Base-by-base conservation (phyloP, 1,140 invertebrate genomes). In the Andricus grossulariae region DNA sequence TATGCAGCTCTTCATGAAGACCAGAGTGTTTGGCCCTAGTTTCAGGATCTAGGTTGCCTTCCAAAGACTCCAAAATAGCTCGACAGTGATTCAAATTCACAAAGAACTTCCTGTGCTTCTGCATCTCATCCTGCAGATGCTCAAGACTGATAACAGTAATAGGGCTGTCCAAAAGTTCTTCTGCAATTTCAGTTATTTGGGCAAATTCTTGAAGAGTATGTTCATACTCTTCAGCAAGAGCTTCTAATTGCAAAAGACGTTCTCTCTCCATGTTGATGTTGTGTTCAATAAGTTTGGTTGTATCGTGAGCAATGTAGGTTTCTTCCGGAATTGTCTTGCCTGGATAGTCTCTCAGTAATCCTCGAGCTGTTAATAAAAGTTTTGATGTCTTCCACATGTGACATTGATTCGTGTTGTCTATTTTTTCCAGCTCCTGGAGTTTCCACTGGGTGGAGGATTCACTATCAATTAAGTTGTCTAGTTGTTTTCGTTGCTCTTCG, bases 101-200 rank as follows among this genome's bases (percentile, higher is more conserved):
- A 85, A 97, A 97, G 90, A 97, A 97, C 85, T 96, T 97, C 55
- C 96, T 93, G 85, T 97, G 96, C 85, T 96, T 97, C 81, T 97
- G 96, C 90, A 97, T 96, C 91, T 97, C 96, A 84, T 97, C 95
- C 83, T 96, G 95, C 12, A 97, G 89, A 83, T 97, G 95, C 82
- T 95, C 94, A 73, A 96, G 90, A 81, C 94, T 94, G 52, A 92
- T 93, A 1, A 96, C 96, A 2, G 94, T 93, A 45, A 97, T 94
- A 18, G 95, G 94, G 82, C 94, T 94, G 57, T 96, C 94, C 4
- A 97, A 91, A 39, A 97, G 88, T 66, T 94, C 94, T 87, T 97
- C 95, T 4, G 96, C 96, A 5, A 97, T 93, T 49, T 96, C 94
- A 3, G 95, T 96, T 25, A 97, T 97, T 85, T 97, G 95, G 2